These are phyloP conservation scores for Samia ricini DNA, from an alignment of 1,140 invertebrate species.

Conservation along the genomic window DNA sequence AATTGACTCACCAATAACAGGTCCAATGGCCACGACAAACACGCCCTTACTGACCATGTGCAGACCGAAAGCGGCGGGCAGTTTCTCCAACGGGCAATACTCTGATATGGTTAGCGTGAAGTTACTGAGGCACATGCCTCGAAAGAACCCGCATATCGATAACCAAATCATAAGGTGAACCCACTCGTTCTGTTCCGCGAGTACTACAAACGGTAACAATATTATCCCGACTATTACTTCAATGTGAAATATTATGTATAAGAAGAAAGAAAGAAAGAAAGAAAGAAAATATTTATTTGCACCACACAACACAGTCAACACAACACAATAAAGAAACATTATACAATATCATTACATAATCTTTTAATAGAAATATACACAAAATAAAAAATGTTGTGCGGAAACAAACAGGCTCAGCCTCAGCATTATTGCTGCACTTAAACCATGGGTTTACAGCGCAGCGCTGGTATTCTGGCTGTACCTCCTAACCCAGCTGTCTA, in stretches of 20 bases:
- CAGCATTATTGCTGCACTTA: no score
- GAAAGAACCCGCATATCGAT: conserved; percentile 84
- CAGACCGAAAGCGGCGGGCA: conserved; percentile 86
- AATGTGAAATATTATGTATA: background rate
- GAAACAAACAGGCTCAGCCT: no score
- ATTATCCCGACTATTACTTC: background rate
- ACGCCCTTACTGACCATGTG: conserved; percentile 87
- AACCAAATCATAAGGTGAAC: conserved; percentile 82
- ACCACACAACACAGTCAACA: no score
- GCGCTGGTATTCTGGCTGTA: no score
- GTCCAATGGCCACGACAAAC: conserved; percentile 83
- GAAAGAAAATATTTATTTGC: no score
- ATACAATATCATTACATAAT: no score
- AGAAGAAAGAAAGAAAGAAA: background rate
- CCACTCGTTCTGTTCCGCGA: conserved; percentile 83
- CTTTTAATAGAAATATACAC: no score
- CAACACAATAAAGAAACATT: no score
- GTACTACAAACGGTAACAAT: conserved; percentile 73
- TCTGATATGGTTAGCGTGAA: conserved; percentile 87
- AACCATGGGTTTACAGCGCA: no score
- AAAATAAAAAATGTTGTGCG: no score
- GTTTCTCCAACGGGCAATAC: conserved; percentile 84
- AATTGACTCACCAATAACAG: conserved; percentile 84
- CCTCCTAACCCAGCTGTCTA: no score
- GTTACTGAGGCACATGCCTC: conserved; percentile 85